A percentile compares a stretch with the other conserved stretches of the same genome.
These are phyloP conservation scores for Piprites chloris DNA, from an alignment of 2,113 vertebrate species.

Conservation along the genomic window DNA sequence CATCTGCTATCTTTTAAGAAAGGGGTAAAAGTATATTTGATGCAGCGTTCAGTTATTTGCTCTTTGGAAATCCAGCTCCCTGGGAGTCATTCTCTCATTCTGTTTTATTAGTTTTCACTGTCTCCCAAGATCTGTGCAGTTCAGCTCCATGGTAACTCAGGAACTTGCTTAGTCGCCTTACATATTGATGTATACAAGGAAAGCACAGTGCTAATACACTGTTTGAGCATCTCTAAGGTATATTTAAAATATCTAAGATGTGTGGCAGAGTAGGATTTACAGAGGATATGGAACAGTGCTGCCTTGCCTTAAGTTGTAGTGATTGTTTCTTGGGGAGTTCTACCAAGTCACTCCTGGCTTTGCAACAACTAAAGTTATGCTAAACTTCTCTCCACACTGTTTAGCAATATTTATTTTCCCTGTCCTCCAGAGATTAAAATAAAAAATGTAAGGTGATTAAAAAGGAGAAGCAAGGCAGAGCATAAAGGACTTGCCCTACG, in stretches of 20 bases:
- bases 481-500: not conserved
- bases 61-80: conserved; percentile 42
- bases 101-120: conserved; percentile 54
- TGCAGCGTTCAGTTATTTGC: not conserved
- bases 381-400: not conserved
- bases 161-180: not conserved
- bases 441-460: not conserved
- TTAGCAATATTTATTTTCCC: not conserved
- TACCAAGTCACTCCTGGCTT: not conserved
- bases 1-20: not conserved
- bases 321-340: not conserved
- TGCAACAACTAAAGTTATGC: not conserved
- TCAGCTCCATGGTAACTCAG: conserved; percentile 52
- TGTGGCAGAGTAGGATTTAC: not conserved
- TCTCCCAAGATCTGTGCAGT: conserved; percentile 31
- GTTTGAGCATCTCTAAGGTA: not conserved
- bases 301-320: not conserved
- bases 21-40: not conserved
- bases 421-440: not conserved
- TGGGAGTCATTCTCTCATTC: conserved; percentile 24
- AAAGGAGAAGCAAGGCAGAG: not conserved
- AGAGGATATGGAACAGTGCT: not conserved
- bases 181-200: conserved; percentile 14
- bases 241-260: not conserved
- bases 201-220: not conserved